phyloP scores from a whole-genome alignment of 2,797 vertebrate species.

The Acanthis flammea region DNA sequence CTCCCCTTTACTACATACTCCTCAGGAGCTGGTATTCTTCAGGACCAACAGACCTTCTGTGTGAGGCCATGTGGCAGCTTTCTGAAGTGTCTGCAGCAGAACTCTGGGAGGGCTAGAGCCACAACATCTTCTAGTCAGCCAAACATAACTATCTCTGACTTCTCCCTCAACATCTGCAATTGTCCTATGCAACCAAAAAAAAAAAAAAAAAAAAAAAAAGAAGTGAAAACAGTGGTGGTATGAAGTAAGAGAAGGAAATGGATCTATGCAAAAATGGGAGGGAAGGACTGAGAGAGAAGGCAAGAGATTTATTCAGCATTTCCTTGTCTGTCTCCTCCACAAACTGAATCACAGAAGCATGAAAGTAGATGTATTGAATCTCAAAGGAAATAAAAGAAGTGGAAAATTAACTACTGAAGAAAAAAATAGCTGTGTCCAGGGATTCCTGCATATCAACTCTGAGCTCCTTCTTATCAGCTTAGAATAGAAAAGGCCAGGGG shows the following conservation, averaged over 20 bases:
- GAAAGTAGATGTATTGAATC: conserved; percentile 76
- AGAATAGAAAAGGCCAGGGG: conserved; percentile 41
- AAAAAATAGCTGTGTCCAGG: conserved; percentile 59
- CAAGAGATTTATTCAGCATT: conserved; percentile 68
- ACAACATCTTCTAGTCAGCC: not conserved
- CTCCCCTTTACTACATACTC: not conserved
- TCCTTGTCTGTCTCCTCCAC: conserved; percentile 68
- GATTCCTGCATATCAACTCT: conserved; percentile 60
- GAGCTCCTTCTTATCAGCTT: conserved; percentile 45
- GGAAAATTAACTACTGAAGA: conserved; percentile 77
- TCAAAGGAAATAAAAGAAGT: conserved; percentile 78
- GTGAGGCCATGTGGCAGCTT: not conserved
- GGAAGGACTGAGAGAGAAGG: conserved; percentile 39
- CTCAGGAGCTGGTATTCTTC: not conserved
- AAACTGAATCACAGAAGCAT: conserved; percentile 69
- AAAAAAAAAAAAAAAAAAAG: not conserved
- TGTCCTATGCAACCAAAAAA: not conserved
- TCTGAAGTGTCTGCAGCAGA: not conserved
- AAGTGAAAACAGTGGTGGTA: not conserved
- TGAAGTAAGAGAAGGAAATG: conserved; percentile 21
- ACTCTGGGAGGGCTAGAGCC: not conserved
- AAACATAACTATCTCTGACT: not conserved
- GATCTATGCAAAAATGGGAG: not conserved
- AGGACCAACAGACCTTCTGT: not conserved
- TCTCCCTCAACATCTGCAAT: not conserved